Evolutionary conservation across 2,113 vertebrate genomes (phyloP).

Genomic region (Daphoenositta chrysoptera): DNA sequence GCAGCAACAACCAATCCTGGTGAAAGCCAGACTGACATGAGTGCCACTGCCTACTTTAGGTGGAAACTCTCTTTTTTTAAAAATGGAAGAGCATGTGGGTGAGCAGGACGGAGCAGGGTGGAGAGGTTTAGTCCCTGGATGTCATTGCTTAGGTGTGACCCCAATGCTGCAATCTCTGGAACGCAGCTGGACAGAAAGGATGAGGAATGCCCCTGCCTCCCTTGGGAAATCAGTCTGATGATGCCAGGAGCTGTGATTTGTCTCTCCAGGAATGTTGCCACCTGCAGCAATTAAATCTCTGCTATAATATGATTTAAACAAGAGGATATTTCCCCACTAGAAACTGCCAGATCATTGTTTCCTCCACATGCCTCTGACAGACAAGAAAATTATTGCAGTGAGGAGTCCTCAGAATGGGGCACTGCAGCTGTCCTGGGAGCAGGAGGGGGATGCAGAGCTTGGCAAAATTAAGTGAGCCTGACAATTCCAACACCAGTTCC

Average conservation of each 20-base stretch:
- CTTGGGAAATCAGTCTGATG: not conserved
- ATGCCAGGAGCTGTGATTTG: not conserved
- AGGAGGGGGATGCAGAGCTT: not conserved
- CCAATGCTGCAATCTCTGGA: not conserved
- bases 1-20: not conserved
- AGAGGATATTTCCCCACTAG: not conserved
- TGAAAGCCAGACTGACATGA: not conserved
- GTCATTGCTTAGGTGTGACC: not conserved
- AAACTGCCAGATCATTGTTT: not conserved
- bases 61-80: not conserved
- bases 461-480: not conserved
- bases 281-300: constrained; percentile 34
- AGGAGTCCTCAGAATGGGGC: not conserved
- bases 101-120: not conserved
- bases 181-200: not conserved
- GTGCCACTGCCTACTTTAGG: not conserved
- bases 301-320: not conserved
- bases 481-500: not conserved
- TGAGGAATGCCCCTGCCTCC: not conserved
- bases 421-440: not conserved
- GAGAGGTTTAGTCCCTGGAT: not conserved
- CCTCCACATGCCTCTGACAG: not conserved
- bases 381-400: not conserved
- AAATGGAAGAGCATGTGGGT: not conserved
- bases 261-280: constrained; percentile 25